These are phyloP conservation scores for Crambe crambe DNA, from an alignment of 37 sponge, comb jelly and placozoan genomes.

Conservation along the genomic window DNA sequence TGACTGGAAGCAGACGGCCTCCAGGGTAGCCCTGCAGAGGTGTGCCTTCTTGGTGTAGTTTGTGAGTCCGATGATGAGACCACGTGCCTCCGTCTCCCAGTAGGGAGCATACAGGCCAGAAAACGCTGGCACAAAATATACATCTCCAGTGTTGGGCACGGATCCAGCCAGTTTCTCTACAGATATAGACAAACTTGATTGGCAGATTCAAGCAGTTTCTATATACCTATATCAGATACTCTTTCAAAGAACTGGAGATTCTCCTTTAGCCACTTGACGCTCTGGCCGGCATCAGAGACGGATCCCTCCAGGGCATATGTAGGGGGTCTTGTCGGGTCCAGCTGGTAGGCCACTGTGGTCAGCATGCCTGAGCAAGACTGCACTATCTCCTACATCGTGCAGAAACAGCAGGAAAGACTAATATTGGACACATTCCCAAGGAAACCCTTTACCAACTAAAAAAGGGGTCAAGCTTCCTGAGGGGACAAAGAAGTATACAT, in stretches of 20 bases:
- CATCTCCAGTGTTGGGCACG: conserved; percentile 79
- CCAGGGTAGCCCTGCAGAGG: conserved; percentile 89
- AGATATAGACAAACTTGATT: not conserved
- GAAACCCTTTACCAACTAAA: not conserved
- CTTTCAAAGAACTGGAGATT: conserved; percentile 69
- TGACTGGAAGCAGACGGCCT: conserved; percentile 93
- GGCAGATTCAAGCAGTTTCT: not conserved
- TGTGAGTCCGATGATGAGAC: conserved; percentile 94
- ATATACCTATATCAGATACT: conserved; percentile 70
- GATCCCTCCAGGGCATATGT: conserved; percentile 95
- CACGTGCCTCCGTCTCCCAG: conserved; percentile 97
- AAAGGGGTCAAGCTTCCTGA: not conserved
- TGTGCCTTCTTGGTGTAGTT: conserved; percentile 80
- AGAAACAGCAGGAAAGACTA: not conserved
- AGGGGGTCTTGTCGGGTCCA: conserved; percentile 57
- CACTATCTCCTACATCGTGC: conserved; percentile 34
- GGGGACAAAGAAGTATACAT: not conserved
- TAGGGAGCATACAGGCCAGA: conserved; percentile 96
- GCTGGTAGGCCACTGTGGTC: conserved; percentile 94
- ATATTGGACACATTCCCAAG: too few species aligned
- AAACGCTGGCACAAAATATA: conserved; percentile 99
- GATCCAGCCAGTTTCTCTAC: conserved; percentile 69
- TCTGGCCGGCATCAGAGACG: conserved; percentile 93
- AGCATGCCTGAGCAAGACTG: conserved; percentile 85
- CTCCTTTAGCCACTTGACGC: conserved; percentile 91